A percentile compares a stretch with the other conserved stretches of the same genome.
Evolutionary conservation across 2,113 vertebrate species (phyloP).

Genomic region (Emydocephalus ijimae): DNA sequence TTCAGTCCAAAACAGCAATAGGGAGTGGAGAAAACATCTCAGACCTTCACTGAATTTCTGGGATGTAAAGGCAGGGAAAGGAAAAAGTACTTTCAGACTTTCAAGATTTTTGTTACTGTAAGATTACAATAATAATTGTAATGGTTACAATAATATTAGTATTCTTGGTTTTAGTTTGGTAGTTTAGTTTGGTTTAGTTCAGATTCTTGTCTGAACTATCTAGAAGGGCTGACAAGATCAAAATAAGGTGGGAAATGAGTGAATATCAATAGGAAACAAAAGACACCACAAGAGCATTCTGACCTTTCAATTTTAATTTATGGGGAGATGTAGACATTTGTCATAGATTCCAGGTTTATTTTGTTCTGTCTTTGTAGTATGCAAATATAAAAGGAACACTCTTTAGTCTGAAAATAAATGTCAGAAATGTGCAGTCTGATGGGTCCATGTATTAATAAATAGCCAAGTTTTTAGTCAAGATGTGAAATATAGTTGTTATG

Average conservation of each 20-base stretch:
- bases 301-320: neutral
- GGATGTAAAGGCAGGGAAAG: neutral
- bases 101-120: neutral
- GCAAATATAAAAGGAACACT: neutral
- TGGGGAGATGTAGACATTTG: no score
- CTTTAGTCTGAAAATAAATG: neutral
- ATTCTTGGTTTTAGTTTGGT: neutral
- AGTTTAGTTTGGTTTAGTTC: neutral
- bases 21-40: neutral
- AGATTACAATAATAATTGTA: neutral
- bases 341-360: neutral
- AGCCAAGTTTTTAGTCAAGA: neutral
- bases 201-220: neutral
- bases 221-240: neutral
- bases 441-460: neutral
- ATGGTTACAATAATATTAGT: neutral
- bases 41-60: neutral
- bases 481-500: neutral
- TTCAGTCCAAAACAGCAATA: neutral
- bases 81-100: neutral
- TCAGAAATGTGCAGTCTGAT: neutral
- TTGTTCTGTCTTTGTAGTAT: neutral
- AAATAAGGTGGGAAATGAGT: neutral
- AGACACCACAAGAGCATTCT: neutral
- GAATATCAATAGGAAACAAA: neutral